A percentile compares a stretch with the other conserved stretches of the same genome.
Evolutionary conservation across 1,140 invertebrate species (phyloP).

Genomic region (Delia radicum): DNA sequence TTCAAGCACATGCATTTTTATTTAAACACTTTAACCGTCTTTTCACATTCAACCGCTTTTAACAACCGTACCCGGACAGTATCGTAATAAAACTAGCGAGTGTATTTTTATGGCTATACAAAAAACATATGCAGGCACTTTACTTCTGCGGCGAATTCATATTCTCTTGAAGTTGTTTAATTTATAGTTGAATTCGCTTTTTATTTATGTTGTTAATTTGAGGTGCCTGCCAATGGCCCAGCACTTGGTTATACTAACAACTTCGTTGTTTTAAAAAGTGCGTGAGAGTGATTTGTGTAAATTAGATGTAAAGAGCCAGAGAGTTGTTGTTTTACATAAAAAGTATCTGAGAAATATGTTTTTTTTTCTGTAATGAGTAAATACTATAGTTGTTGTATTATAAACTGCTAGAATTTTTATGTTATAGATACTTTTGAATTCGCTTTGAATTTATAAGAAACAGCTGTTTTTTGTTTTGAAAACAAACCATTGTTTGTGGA

Average conservation of each 20-base stretch:
- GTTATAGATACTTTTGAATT: background rate
- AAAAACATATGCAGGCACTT: background rate
- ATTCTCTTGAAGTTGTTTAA: background rate
- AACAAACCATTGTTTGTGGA: background rate
- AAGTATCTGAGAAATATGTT: background rate
- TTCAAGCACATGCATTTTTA: no score
- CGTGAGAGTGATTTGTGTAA: background rate
- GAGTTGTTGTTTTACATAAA: background rate
- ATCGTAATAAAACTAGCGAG: slow-evolving; percentile 12
- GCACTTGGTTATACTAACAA: background rate
- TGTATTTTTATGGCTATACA: background rate
- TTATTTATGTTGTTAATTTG: background rate
- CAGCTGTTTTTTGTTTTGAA: slow-evolving; percentile 4
- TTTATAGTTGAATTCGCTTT: background rate
- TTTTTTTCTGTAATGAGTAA: background rate
- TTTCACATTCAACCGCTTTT: background rate
- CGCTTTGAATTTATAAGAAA: background rate
- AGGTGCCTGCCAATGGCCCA: background rate
- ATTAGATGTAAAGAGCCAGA: background rate
- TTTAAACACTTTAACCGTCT: background rate
- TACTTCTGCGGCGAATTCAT: background rate
- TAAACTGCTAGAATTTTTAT: background rate
- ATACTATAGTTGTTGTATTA: background rate
- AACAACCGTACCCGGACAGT: slow-evolving; percentile 14
- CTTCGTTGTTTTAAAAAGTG: background rate